Evolutionary conservation across 2,797 vertebrate species (phyloP), one percentile per base, ranked within the genome.

Genomic region (Silurus aristotelis): DNA sequence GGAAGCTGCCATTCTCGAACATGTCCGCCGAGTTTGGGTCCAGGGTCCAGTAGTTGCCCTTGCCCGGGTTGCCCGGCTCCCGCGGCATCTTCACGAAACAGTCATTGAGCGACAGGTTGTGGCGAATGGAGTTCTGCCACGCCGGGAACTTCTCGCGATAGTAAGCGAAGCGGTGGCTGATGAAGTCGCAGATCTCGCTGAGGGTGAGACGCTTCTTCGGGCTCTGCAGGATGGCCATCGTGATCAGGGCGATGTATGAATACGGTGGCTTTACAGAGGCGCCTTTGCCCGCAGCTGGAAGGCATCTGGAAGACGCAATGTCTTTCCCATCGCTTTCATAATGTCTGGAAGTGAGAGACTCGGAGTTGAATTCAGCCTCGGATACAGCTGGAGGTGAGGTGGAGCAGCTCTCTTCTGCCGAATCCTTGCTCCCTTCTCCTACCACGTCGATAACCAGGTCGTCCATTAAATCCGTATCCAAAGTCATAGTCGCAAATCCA

Each of bases 1-100:
- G 94, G 68, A 97, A 97, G 89, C 97, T 97, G 82, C 97, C 97
- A 88, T 97, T 95, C 91, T 96, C 97, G 84, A 98, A 98, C 97
- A 98, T 98, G 90, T 96, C 96, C 84, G 93, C 96, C 25, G 96
- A 96, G 89, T 96, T 97, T 4, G 97, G 97, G 83, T 97, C 96
- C 91, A 98, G 93, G 22, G 96, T 95, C 97, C 97, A 97, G 92
- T 97, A 96, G 93, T 94, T 96, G 84, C 97, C 97, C 86, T 98
- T 97, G 1, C 97, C 97, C 0, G 96, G 96, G 91, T 96, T 96
- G 1, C 97, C 97, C 0, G 97, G 96, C 89, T 96, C 96, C n/a
- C 96, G 90, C 55, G 96, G 95, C 90, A 95, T 95, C 90, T 96
- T 96, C 17, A 96, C 92, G 70, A 96, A 96, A 86, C 96, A 96